phyloP scores from a whole-genome alignment of 2,113 vertebrate genomes.

The Proterorhinus semilunaris region DNA sequence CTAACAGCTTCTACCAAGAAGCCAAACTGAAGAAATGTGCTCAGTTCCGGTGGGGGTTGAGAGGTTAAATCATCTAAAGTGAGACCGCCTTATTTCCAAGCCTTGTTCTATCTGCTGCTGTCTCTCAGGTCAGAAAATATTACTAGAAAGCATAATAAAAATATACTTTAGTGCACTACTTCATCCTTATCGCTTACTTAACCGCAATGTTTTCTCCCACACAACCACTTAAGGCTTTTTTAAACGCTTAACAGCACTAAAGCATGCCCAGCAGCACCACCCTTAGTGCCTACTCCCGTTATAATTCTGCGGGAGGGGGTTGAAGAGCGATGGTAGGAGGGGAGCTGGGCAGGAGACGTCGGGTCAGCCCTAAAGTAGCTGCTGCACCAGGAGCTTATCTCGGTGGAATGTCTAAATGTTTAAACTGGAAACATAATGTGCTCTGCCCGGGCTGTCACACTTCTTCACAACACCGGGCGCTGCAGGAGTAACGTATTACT shows the following conservation, averaged over 20 bases:
- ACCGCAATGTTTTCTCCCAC: constrained; percentile 36
- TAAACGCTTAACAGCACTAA: constrained; percentile 31
- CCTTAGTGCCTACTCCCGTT: constrained; percentile 29
- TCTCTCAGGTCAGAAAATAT: neutral
- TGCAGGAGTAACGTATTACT: constrained; percentile 37
- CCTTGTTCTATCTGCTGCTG: neutral
- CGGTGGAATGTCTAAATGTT: constrained; percentile 71
- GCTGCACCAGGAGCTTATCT: constrained; percentile 63
- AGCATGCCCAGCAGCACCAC: neutral
- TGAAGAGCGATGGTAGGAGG: neutral
- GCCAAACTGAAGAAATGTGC: too few relatives aligned
- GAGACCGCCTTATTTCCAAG: neutral
- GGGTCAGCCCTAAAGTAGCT: constrained; percentile 51
- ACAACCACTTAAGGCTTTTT: constrained; percentile 46
- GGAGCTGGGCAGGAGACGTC: constrained; percentile 16
- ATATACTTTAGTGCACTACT: neutral
- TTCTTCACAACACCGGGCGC: constrained; percentile 15
- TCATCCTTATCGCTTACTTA: constrained; percentile 26
- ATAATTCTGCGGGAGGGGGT: constrained; percentile 18
- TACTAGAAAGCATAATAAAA: constrained; percentile 4
- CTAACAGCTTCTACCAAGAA: too few relatives aligned
- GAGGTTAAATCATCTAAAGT: neutral
- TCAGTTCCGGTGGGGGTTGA: too few relatives aligned
- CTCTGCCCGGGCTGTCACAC: constrained; percentile 45
- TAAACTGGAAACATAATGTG: constrained; percentile 65